Conservation (phyloP, 1,140 invertebrate species). For the Drosophila hydei region DNA sequence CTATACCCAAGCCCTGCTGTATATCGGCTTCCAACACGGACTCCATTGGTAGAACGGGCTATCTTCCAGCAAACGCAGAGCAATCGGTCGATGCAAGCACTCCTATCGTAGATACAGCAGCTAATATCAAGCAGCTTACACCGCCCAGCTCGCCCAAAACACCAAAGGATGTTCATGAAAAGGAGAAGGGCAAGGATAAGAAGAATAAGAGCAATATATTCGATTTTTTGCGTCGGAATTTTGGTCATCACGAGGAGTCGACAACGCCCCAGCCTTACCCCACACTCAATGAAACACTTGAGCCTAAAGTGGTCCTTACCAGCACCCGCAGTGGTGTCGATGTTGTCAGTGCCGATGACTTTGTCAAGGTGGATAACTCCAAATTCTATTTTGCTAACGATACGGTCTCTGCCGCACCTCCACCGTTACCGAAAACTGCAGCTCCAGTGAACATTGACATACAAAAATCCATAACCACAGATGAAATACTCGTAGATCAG, state of each 20-base stretch:
- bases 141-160: constrained; percentile 51
- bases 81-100: constrained; percentile 66
- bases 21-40: constrained; percentile 67
- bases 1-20: constrained; percentile 74
- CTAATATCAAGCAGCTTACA: constrained; percentile 68
- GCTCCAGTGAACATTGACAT: constrained; percentile 80
- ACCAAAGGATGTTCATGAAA: constrained; percentile 1
- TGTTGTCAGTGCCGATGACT: constrained; percentile 65
- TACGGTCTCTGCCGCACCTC: constrained; percentile 47
- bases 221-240: constrained; percentile 78
- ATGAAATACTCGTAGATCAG: constrained; percentile 75
- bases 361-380: constrained; percentile 71
- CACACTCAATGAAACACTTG: constrained; percentile 63
- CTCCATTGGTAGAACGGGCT: constrained; percentile 66
- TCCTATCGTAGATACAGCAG: constrained; percentile 76
- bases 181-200: constrained; percentile 53
- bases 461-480: constrained; percentile 69
- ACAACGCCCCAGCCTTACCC: constrained; percentile 37
- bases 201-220: constrained; percentile 80
- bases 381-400: constrained; percentile 73
- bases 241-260: constrained; percentile 67
- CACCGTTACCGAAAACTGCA: constrained; percentile 68
- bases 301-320: constrained; percentile 72
- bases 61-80: constrained; percentile 41
- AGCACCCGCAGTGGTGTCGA: constrained; percentile 72